phyloP scores from a whole-genome alignment of 2,888 invertebrate genomes.

The Agrypnus murinus region DNA sequence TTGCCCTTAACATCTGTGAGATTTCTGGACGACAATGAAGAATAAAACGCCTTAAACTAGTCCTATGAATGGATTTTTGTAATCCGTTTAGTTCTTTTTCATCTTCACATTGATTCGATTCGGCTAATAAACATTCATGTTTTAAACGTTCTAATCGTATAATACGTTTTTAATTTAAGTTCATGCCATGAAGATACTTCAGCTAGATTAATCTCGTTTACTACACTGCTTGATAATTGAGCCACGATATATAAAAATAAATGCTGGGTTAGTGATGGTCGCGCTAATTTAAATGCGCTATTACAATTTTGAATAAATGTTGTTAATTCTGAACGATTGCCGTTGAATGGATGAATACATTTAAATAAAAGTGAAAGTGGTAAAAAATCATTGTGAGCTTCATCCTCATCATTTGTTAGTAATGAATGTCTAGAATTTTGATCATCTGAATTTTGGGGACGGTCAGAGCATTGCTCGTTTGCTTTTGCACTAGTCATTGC shows the following conservation, averaged over 20 bases:
- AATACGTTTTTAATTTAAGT: slow-evolving; percentile 14
- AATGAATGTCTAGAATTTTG: too few species aligned
- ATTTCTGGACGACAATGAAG: slow-evolving; percentile 42
- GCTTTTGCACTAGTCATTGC: neutral
- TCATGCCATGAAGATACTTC: neutral
- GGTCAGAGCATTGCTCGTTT: neutral
- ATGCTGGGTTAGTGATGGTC: neutral
- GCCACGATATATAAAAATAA: slow-evolving; percentile 6
- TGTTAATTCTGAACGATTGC: neutral
- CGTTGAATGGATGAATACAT: slow-evolving; percentile 1
- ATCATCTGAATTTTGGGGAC: neutral
- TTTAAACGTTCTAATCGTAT: neutral
- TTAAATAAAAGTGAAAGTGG: slow-evolving; percentile 7
- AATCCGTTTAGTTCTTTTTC: neutral
- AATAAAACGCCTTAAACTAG: slow-evolving; percentile 45
- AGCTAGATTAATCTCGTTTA: neutral
- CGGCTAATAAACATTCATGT: too few species aligned
- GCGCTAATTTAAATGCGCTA: neutral
- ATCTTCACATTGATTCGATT: neutral
- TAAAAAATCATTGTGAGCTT: too few species aligned
- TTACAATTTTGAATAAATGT: too few species aligned
- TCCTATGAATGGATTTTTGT: slow-evolving; percentile 33
- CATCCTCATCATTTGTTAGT: too few species aligned
- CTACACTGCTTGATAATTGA: slow-evolving; percentile 2
- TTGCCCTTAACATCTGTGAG: slow-evolving; percentile 45